Evolutionary conservation across 2,888 invertebrate genomes (phyloP), one percentile per base, ranked within the genome.

Genomic region (Galerucella calmariensis): DNA sequence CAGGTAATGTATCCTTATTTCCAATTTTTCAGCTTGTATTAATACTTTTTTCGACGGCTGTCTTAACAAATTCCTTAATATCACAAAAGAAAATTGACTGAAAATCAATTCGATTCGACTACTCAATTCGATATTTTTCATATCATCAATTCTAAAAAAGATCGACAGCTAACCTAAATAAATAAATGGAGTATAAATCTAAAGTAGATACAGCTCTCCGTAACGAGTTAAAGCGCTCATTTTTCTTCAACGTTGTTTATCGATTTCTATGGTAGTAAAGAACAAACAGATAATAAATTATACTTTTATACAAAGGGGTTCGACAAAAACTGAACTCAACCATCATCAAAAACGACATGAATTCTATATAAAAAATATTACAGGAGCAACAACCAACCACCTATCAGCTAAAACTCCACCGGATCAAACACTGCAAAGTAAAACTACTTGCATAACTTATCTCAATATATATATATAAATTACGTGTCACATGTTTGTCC

Each of bases 141-240:
- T 62, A 62, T 16, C 62, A 62, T 62, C 41, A 62, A 62, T 62
- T 41, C 35, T 10, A 8, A 62, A 61, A 35, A 35, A 61, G 61
- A 61, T 67, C 44, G 68, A 68, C 58, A 58, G 58, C 59, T 58
- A 20, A 20, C 20, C 41, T 58, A 53, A 56, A 20, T 69, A 69
- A 58, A 69, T 69, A 69, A 69, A 69, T 69, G 68, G 46, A 27
- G 68, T 48, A 69, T 69, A 69, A 69, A 69, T 69, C 68, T 70
- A 63, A 63, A 69, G 70, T 70, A 51, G 61, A 41, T 69, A 61
- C 56, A 62, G 62, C 69, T 70, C 63, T 70, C 56, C 48, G 48
- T 63, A 48, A 69, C n/a, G 69, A 69, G 69, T 61, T 62, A 44
- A 69, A 61, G 62, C 62, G 61, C 51, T 58, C 69, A 69, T 69